Conservation (phyloP, 2,797 vertebrate genomes). For the Linurgus olivaceus region DNA sequence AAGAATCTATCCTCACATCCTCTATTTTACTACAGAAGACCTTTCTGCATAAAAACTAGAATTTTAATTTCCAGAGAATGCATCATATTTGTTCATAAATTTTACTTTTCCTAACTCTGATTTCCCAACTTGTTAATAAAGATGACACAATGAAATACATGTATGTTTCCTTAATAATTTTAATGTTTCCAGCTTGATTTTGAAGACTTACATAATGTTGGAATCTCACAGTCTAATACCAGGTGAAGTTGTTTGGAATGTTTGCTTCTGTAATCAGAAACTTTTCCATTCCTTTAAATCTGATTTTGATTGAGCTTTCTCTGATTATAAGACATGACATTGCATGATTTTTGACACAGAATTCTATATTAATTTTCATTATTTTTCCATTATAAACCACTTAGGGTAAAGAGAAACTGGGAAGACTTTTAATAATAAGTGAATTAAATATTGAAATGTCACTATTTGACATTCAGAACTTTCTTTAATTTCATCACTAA, state of each 20-base stretch:
- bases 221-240: neutral
- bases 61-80: neutral
- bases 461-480: neutral
- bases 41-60: neutral
- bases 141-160: neutral
- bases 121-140: neutral
- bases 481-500: neutral
- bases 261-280: neutral
- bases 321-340: neutral
- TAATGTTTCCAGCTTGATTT: neutral
- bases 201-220: neutral
- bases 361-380: neutral
- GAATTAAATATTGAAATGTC: neutral
- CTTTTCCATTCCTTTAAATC: neutral
- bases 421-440: neutral
- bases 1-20: neutral
- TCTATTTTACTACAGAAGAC: neutral
- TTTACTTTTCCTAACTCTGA: neutral
- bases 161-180: neutral
- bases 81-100: neutral
- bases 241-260: neutral
- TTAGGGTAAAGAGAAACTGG: neutral
- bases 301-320: neutral
- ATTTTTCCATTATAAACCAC: neutral
- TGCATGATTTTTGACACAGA: neutral